Evolutionary conservation across 2,797 vertebrate species (phyloP).

Genomic region (Pangasius mekongensis): DNA sequence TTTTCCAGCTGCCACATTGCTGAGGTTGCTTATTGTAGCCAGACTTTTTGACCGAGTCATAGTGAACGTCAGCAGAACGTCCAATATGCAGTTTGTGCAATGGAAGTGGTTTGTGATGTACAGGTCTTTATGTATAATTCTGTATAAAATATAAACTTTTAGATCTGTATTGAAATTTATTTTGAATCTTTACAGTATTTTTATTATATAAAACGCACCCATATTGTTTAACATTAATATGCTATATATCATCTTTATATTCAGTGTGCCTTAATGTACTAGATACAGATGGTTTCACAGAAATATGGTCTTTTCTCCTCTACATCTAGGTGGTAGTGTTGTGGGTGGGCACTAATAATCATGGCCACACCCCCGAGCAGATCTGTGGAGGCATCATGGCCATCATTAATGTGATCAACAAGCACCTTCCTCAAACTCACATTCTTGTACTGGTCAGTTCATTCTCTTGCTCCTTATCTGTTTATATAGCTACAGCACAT

Average conservation of each 20-base stretch:
- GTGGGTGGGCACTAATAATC: slow-evolving; percentile 92
- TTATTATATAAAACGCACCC: background rate
- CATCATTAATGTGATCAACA: slow-evolving; percentile 82
- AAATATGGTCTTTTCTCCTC: background rate
- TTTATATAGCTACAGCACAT: background rate
- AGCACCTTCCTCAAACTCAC: slow-evolving; percentile 82
- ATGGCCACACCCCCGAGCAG: slow-evolving; percentile 85
- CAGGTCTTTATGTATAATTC: background rate
- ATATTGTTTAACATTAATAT: background rate
- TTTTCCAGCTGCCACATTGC: background rate
- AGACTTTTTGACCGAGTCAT: background rate
- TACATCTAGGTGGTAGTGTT: slow-evolving; percentile 84
- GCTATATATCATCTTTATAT: background rate
- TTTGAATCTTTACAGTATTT: background rate
- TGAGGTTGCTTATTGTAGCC: background rate
- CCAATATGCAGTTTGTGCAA: background rate
- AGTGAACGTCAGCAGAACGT: background rate
- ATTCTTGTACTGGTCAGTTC: slow-evolving; percentile 85
- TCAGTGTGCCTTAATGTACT: background rate
- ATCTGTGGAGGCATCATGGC: slow-evolving; percentile 84
- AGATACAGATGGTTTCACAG: background rate
- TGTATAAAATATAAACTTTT: background rate
- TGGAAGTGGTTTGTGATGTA: background rate
- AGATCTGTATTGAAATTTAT: background rate
- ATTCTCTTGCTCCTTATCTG: background rate